phyloP scores from a whole-genome alignment of 2,113 vertebrate genomes.

The Solea solea region DNA sequence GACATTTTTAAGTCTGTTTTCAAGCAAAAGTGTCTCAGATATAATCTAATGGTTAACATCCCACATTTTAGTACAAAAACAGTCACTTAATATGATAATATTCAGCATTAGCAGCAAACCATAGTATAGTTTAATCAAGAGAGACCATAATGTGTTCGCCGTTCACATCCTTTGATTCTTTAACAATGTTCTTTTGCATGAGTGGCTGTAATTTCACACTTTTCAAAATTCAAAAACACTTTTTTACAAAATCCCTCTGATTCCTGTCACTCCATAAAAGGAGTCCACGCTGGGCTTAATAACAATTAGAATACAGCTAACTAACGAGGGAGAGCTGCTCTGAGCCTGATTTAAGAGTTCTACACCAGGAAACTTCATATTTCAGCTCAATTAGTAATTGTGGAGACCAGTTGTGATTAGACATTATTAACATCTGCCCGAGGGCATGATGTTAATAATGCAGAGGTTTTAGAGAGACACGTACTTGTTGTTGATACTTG shows the following conservation, averaged over 20 bases:
- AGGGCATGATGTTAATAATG: too few relatives aligned
- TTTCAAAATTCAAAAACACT: too few relatives aligned
- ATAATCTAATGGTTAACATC: too few relatives aligned
- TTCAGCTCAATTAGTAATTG: slow-evolving; percentile 35
- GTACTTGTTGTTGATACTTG: too few relatives aligned
- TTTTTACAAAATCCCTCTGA: too few relatives aligned
- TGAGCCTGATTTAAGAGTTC: slow-evolving; percentile 51
- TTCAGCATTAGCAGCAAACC: neutral
- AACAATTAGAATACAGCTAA: slow-evolving; percentile 9
- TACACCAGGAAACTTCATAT: slow-evolving; percentile 49
- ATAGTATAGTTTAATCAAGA: neutral
- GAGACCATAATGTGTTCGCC: too few relatives aligned
- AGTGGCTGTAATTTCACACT: neutral
- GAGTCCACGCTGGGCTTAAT: neutral
- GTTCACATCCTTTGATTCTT: too few relatives aligned
- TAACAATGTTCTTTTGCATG: slow-evolving; percentile 25
- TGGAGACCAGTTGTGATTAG: slow-evolving; percentile 33
- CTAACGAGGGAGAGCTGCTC: neutral
- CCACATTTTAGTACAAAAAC: too few relatives aligned
- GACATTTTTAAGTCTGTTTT: too few relatives aligned
- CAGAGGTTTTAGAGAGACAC: neutral
- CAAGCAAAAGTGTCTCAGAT: too few relatives aligned
- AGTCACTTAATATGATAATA: too few relatives aligned
- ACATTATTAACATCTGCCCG: slow-evolving; percentile 26
- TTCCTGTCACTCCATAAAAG: too few relatives aligned